phyloP scores from a whole-genome alignment of 2,888 invertebrate genomes.

The Listrodromus nycthemerus region DNA sequence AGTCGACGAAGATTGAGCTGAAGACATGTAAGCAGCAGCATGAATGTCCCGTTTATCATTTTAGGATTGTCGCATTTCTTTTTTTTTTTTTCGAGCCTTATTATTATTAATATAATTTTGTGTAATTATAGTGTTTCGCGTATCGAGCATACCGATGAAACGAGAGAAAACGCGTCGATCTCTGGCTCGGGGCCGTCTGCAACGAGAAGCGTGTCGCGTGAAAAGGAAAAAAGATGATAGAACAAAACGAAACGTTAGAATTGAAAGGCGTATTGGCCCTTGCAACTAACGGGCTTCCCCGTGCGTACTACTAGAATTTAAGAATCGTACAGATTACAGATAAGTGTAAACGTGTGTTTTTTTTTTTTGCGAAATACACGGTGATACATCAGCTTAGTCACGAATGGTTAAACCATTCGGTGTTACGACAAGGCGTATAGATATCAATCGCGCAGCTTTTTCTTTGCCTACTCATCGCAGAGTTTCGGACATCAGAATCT shows the following conservation, averaged over 20 bases:
- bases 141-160: constrained; percentile 78
- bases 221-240: constrained; percentile 8
- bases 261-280: constrained; percentile 51
- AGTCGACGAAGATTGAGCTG: constrained; percentile 52
- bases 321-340: constrained; percentile 41
- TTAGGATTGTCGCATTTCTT: constrained; percentile 62
- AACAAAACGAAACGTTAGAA: constrained; percentile 27
- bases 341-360: constrained; percentile 17
- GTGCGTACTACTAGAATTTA: constrained; percentile 65
- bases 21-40: constrained; percentile 64
- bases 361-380: constrained; percentile 29
- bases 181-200: constrained; percentile 76
- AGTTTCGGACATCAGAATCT: constrained; percentile 52
- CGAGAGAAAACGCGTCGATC: constrained; percentile 79
- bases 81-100: constrained; percentile 70
- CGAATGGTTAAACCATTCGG: constrained; percentile 53
- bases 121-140: constrained; percentile 74
- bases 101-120: constrained; percentile 73
- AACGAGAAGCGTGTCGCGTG: constrained; percentile 39
- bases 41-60: constrained; percentile 62
- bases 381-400: constrained; percentile 42
- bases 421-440: constrained; percentile 35
- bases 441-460: constrained; percentile 60
- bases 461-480: constrained; percentile 42
- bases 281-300: constrained; percentile 48